Evolutionary conservation across 2,113 vertebrate species (phyloP).

Genomic region (Plectropomus leopardus): DNA sequence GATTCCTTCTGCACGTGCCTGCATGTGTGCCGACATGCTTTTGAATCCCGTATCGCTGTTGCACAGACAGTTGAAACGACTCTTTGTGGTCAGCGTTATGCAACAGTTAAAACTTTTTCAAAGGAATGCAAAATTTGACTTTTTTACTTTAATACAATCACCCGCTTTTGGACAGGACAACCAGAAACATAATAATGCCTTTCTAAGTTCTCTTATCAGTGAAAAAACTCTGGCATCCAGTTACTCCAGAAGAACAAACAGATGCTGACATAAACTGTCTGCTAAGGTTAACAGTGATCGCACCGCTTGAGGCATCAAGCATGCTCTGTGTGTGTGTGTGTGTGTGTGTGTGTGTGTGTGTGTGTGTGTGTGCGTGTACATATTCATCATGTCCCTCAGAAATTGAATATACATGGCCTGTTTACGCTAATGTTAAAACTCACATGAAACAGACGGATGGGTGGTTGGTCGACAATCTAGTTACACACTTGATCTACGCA

Average conservation of each 20-base stretch:
- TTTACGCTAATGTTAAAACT: conserved; percentile 25
- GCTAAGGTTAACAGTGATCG: background rate
- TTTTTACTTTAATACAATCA: background rate
- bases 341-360: too few relatives aligned
- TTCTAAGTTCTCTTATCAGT: background rate
- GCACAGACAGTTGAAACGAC: background rate
- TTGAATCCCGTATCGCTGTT: background rate
- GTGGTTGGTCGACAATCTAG: conserved; percentile 28
- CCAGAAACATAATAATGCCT: too few relatives aligned
- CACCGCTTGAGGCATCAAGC: background rate
- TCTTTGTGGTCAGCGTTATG: background rate
- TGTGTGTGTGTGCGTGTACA: too few relatives aligned
- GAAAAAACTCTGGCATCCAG: background rate
- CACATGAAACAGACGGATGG: background rate
- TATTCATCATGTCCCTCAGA: background rate
- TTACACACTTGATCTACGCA: conserved; percentile 27
- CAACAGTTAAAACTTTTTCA: background rate
- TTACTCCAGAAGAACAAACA: background rate
- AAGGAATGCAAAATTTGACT: background rate
- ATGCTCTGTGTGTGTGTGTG: background rate
- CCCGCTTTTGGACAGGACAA: background rate
- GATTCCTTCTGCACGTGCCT: background rate
- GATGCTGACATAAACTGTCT: background rate
- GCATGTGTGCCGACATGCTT: background rate
- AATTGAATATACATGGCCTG: conserved; percentile 26